These are phyloP conservation scores for Sphaerophoria taeniata DNA, from an alignment of 2,888 invertebrate species.

Conservation along the genomic window DNA sequence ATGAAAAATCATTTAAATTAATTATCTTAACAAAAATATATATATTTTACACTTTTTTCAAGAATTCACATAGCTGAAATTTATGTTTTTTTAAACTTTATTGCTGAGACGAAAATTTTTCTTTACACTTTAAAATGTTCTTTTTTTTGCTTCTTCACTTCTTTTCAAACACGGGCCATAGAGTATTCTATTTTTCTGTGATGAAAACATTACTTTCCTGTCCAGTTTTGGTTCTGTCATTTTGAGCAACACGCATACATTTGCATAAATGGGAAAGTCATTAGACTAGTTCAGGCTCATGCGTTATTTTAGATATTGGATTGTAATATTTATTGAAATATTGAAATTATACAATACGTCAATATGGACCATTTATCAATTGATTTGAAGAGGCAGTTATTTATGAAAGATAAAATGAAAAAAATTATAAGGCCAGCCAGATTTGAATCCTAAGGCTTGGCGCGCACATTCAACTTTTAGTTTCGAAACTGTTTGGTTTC, in stretches of 20 bases:
- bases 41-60: background rate
- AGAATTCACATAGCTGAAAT: constrained; percentile 20
- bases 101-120: constrained; percentile 13
- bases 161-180: constrained; percentile 56
- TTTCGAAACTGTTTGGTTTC: too few relatives aligned
- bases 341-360: too few relatives aligned
- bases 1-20: constrained; percentile 55
- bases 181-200: constrained; percentile 30
- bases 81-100: constrained; percentile 15
- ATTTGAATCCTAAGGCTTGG: too few relatives aligned
- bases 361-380: too few relatives aligned
- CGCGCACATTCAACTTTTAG: too few relatives aligned
- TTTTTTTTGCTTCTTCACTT: constrained; percentile 32
- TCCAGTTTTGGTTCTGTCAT: constrained; percentile 45
- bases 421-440: too few relatives aligned
- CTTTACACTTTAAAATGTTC: constrained; percentile 8
- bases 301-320: too few relatives aligned
- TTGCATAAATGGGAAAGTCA: background rate
- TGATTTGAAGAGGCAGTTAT: too few relatives aligned
- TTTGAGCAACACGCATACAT: background rate
- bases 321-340: too few relatives aligned
- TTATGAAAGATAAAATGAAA: too few relatives aligned
- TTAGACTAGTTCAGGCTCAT: too few relatives aligned
- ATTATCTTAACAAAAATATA: constrained; percentile 23
- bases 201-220: constrained; percentile 33